A percentile compares a stretch with the other conserved stretches of the same genome.
phyloP scores from a whole-genome alignment of 1,140 invertebrate species.

The Ephestia elutella region DNA sequence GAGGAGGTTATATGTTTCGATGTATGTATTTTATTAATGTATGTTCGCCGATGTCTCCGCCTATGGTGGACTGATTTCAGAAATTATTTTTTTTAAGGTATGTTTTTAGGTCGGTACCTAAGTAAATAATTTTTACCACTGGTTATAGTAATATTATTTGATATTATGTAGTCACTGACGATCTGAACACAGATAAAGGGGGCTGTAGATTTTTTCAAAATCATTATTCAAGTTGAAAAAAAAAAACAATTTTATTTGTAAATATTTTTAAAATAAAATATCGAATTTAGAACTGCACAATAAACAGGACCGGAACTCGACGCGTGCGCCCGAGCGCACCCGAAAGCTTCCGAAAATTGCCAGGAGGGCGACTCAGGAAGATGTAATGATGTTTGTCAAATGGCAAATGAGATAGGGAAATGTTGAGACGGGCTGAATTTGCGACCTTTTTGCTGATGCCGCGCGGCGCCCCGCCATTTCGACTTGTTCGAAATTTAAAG shows the following conservation, averaged over 20 bases:
- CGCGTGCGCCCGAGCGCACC: conserved; percentile 32
- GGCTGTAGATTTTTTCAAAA: too few relatives aligned
- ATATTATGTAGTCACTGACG: too few relatives aligned
- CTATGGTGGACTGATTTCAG: too few relatives aligned
- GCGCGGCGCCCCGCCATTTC: conserved; percentile 7
- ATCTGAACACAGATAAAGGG: too few relatives aligned
- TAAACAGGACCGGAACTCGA: conserved; percentile 28
- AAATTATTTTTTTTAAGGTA: too few relatives aligned
- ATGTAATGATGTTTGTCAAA: conserved; percentile 73
- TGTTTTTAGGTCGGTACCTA: too few relatives aligned
- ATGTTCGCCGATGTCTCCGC: too few relatives aligned
- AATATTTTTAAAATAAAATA: background rate
- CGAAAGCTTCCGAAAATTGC: conserved; percentile 42
- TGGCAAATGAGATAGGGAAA: conserved; percentile 74
- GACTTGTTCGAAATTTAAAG: conserved; percentile 1
- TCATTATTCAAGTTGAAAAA: too few relatives aligned
- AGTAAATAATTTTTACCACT: too few relatives aligned
- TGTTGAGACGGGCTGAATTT: conserved; percentile 46
- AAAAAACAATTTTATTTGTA: background rate
- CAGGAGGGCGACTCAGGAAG: conserved; percentile 51
- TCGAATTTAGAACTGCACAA: conserved; percentile 27
- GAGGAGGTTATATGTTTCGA: too few relatives aligned
- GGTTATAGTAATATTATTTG: too few relatives aligned
- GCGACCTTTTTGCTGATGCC: conserved; percentile 38
- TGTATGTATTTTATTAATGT: too few relatives aligned